phyloP scores from a whole-genome alignment of 2,113 vertebrate species.

The Columba livia region DNA sequence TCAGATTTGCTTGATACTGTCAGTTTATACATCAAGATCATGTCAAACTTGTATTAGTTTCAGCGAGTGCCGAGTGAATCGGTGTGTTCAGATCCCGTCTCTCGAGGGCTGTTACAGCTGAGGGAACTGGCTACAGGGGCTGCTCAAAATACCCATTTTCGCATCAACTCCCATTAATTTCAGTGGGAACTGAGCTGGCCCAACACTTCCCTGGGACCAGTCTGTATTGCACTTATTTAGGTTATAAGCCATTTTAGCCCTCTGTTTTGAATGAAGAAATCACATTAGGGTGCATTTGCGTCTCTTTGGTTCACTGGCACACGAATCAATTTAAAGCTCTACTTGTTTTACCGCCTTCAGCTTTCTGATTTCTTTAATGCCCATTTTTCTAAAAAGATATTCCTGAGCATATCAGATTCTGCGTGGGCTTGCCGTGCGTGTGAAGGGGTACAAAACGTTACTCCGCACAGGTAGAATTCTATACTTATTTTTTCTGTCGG shows the following conservation, averaged over 20 bases:
- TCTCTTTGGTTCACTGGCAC: neutral
- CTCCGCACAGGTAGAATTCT: neutral
- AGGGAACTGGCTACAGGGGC: rapidly evolving
- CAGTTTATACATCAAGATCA: rapidly evolving
- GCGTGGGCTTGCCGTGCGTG: neutral
- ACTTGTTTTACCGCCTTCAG: neutral
- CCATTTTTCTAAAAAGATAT: neutral
- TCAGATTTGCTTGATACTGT: neutral
- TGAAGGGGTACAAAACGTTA: rapidly evolving
- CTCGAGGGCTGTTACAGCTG: rapidly evolving
- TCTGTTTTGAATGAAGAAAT: neutral
- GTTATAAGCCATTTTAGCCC: neutral
- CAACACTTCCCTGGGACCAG: neutral
- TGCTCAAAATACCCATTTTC: rapidly evolving
- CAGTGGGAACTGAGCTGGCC: neutral
- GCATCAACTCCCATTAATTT: rapidly evolving
- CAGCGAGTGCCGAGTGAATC: neutral
- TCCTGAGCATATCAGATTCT: no score
- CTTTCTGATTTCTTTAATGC: neutral
- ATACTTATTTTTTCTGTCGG: neutral
- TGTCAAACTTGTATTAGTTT: neutral
- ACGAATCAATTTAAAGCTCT: neutral
- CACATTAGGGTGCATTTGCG: neutral
- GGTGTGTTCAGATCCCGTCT: neutral
- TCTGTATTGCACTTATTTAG: rapidly evolving